Evolutionary conservation across 2,888 invertebrate species (phyloP).

Genomic region (Leptogaster cylindrica): DNA sequence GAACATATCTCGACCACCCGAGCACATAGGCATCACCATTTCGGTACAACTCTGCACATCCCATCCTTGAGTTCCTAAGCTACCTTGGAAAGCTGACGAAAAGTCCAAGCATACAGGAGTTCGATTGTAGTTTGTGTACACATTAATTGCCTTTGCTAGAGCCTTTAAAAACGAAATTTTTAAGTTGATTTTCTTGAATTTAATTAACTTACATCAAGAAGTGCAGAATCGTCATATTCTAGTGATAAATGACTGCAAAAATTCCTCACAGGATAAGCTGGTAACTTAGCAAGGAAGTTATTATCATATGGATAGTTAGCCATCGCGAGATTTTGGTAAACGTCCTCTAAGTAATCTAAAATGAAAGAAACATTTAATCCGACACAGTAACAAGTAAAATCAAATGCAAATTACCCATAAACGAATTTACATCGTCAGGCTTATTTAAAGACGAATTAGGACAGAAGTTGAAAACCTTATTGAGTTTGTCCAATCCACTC

Average conservation of each 20-base stretch:
- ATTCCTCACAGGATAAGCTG: conserved; percentile 80
- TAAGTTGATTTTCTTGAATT: neutral
- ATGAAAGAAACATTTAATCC: neutral
- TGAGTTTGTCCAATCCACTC: conserved; percentile 74
- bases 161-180: conserved; percentile 57
- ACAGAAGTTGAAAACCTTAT: conserved; percentile 79
- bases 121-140: conserved; percentile 85
- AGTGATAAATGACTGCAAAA: conserved; percentile 66
- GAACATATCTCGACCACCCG: conserved; percentile 81
- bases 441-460: conserved; percentile 66
- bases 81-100: conserved; percentile 65
- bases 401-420: conserved; percentile 45
- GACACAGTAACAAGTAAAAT: neutral
- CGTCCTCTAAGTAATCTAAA: conserved; percentile 72
- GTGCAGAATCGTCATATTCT: conserved; percentile 44
- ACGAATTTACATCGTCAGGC: conserved; percentile 62
- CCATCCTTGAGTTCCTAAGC: conserved; percentile 77
- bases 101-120: conserved; percentile 72
- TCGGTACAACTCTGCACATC: conserved; percentile 91
- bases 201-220: conserved; percentile 46
- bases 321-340: conserved; percentile 88
- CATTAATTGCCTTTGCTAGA: conserved; percentile 72
- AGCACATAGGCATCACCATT: conserved; percentile 96
- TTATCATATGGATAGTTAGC: conserved; percentile 92
- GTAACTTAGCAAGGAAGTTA: conserved; percentile 81